These are phyloP conservation scores for Chlorodrepanis virens DNA, from an alignment of 2,113 vertebrate species.

Conservation along the genomic window DNA sequence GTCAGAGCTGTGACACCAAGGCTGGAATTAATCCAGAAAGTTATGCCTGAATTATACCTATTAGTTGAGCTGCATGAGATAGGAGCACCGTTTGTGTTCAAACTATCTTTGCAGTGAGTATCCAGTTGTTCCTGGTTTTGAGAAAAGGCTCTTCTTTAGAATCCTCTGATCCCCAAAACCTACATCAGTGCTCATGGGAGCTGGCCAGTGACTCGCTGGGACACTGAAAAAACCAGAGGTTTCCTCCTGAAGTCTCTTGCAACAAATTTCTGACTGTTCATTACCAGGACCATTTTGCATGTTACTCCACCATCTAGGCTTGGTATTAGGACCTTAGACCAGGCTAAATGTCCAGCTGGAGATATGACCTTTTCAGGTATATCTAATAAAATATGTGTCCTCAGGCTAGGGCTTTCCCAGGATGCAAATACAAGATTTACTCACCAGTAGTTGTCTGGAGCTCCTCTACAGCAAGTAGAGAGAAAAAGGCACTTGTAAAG, in stretches of 20 bases:
- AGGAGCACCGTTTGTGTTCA: neutral
- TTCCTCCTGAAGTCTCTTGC: neutral
- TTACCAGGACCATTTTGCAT: neutral
- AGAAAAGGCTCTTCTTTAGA: neutral
- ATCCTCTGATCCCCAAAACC: neutral
- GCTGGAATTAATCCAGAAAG: neutral
- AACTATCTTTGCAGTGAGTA: neutral
- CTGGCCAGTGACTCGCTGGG: neutral
- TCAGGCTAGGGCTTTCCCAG: neutral
- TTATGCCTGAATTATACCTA: neutral
- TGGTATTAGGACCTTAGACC: neutral
- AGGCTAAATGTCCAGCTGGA: neutral
- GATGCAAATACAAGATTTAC: neutral
- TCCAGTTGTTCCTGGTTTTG: neutral
- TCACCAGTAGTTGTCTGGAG: neutral
- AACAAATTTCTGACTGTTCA: neutral
- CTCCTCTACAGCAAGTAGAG: neutral
- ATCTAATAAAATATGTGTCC: neutral
- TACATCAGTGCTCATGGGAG: neutral
- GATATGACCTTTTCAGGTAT: neutral
- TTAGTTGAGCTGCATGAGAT: accelerated
- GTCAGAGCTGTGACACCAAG: neutral
- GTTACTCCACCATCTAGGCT: neutral
- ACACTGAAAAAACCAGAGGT: neutral
- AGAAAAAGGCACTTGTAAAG: neutral